phyloP scores from a whole-genome alignment of 2,113 vertebrate genomes.

The Tursiops truncatus region DNA sequence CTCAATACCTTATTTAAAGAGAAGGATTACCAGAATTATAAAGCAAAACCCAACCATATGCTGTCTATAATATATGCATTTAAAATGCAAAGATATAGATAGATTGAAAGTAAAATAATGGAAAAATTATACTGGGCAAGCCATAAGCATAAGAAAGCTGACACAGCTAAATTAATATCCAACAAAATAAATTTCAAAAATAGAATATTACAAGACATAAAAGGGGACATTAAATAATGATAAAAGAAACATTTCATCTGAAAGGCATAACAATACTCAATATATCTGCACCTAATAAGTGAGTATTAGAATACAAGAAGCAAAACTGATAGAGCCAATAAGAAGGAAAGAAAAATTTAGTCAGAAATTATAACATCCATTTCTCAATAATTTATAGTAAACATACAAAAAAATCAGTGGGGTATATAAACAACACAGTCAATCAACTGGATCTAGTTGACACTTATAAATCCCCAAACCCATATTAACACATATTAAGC shows the following conservation, averaged over 20 bases:
- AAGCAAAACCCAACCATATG: neutral
- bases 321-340: neutral
- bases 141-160: neutral
- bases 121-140: neutral
- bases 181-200: neutral
- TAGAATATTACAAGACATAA: neutral
- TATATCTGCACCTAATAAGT: neutral
- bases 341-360: neutral
- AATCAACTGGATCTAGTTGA: neutral
- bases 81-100: neutral
- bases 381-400: neutral
- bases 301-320: neutral
- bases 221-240: neutral
- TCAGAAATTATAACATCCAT: neutral
- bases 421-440: neutral
- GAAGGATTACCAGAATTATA: neutral
- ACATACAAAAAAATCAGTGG: neutral
- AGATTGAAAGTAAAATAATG: neutral
- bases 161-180: neutral
- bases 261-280: neutral
- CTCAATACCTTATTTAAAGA: neutral
- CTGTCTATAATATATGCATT: neutral
- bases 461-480: neutral
- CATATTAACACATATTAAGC: neutral
- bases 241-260: neutral